A percentile compares a stretch with the other conserved stretches of the same genome.
Evolutionary conservation across 2,888 invertebrate genomes (phyloP).

Genomic region (Oxyteleia sp.): DNA sequence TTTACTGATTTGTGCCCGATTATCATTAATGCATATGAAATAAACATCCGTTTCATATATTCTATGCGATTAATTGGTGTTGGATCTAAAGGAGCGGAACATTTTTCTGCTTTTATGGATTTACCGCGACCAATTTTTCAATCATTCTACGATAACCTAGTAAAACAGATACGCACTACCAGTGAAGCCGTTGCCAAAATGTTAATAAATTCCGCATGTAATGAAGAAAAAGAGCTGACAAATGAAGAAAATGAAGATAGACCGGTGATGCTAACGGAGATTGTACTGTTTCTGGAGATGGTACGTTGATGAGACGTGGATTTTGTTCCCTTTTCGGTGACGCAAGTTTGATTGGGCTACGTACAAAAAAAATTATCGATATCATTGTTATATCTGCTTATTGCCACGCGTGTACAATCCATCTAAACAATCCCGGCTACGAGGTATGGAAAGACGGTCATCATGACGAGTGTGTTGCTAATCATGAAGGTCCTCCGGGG

Average conservation of each 20-base stretch:
- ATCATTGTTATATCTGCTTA: slow-evolving; percentile 27
- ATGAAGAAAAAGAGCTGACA: slow-evolving; percentile 47
- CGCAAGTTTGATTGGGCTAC: no score
- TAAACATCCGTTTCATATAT: slow-evolving; percentile 19
- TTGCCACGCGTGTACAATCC: no score
- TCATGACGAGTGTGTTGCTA: slow-evolving; percentile 39
- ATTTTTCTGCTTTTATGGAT: slow-evolving; percentile 74
- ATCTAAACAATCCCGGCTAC: no score
- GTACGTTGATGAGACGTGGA: slow-evolving; percentile 33
- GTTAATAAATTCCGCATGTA: slow-evolving; percentile 43
- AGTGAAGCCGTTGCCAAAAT: no score
- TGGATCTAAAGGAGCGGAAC: slow-evolving; percentile 46
- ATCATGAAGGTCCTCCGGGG: slow-evolving; percentile 46
- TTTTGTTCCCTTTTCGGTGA: slow-evolving; percentile 35
- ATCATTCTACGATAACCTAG: no score
- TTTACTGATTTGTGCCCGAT: slow-evolving; percentile 22
- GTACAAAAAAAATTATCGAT: no score
- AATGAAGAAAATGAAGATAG: no score
- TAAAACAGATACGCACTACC: slow-evolving; percentile 44
- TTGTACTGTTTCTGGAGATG: slow-evolving; percentile 18
- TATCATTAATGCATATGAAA: slow-evolving; percentile 24
- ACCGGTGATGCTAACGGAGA: slow-evolving; percentile 9
- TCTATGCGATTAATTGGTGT: slow-evolving; percentile 43
- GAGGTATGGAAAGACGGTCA: no score
- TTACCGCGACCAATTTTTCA: slow-evolving; percentile 75